Evolutionary conservation across 2,888 invertebrate species (phyloP).

Genomic region (Alcis repandata): DNA sequence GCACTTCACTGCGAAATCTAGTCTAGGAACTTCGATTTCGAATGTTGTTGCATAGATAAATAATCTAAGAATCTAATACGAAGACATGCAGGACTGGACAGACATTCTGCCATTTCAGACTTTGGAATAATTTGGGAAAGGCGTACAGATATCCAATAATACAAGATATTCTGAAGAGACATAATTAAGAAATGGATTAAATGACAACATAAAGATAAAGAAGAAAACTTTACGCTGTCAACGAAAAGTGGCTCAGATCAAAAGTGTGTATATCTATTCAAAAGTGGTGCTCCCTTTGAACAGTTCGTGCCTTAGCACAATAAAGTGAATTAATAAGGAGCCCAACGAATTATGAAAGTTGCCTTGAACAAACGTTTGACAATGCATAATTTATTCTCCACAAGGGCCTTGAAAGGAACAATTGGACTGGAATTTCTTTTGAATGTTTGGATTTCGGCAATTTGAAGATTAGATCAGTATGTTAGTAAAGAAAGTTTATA

Average conservation of each 20-base stretch:
- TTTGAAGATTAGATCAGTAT: neutral
- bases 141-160: neutral
- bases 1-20: constrained; percentile 47
- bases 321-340: constrained; percentile 37
- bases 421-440: constrained; percentile 16
- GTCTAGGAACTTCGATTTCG: neutral
- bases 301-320: constrained; percentile 33
- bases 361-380: constrained; percentile 37
- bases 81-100: neutral
- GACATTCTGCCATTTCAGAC: too few species aligned
- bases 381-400: constrained; percentile 34
- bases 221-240: neutral
- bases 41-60: neutral
- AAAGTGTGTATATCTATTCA: constrained; percentile 2
- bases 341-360: constrained; percentile 34
- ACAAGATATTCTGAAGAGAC: too few species aligned
- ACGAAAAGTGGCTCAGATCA: neutral
- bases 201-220: too few species aligned
- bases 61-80: neutral
- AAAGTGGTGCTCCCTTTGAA: constrained; percentile 32
- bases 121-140: neutral
- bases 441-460: neutral
- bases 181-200: too few species aligned
- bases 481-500: neutral
- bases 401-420: constrained; percentile 19